Percentiles rank a stretch among this genome's conserved stretches.
These are phyloP conservation scores for Diadegma fenestrale DNA, from an alignment of 2,888 invertebrate species.

Conservation along the genomic window DNA sequence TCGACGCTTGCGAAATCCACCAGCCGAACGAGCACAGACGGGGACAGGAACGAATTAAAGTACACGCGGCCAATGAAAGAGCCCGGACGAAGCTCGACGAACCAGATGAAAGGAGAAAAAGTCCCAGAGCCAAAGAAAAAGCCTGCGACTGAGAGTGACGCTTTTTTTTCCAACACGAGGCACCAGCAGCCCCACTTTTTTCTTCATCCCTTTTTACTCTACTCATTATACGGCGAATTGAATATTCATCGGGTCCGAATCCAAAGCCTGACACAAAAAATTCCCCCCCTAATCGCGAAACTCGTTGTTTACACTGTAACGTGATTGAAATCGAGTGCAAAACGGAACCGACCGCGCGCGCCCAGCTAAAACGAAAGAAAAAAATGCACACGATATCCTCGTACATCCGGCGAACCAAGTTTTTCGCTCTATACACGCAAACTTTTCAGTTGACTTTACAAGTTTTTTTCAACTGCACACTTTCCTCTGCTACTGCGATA, in stretches of 20 bases:
- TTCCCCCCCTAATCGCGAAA: neutral
- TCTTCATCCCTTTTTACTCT: constrained; percentile 25
- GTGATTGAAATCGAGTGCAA: constrained; percentile 27
- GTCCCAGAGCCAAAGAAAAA: constrained; percentile 17
- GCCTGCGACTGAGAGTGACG: constrained; percentile 40
- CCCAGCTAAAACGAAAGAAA: neutral
- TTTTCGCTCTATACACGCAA: constrained; percentile 43
- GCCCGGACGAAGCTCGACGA: constrained; percentile 1
- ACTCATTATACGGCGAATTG: constrained; percentile 60
- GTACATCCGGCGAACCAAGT: constrained; percentile 27
- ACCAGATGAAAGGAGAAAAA: constrained; percentile 11
- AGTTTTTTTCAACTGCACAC: constrained; percentile 27
- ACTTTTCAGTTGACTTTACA: constrained; percentile 40
- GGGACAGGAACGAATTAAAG: constrained; percentile 31
- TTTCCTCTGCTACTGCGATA: constrained; percentile 6
- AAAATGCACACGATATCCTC: constrained; percentile 8
- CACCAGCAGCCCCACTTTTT: constrained; percentile 44
- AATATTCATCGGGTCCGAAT: constrained; percentile 73
- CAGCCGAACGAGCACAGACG: constrained; percentile 30
- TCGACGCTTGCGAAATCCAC: constrained; percentile 32
- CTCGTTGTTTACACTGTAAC: constrained; percentile 38
- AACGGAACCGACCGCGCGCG: neutral
- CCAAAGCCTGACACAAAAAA: neutral
- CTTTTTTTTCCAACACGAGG: no score
- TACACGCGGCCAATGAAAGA: constrained; percentile 39